Evolutionary conservation across 2,113 vertebrate genomes (phyloP).

Genomic region (Hypanus sabinus): DNA sequence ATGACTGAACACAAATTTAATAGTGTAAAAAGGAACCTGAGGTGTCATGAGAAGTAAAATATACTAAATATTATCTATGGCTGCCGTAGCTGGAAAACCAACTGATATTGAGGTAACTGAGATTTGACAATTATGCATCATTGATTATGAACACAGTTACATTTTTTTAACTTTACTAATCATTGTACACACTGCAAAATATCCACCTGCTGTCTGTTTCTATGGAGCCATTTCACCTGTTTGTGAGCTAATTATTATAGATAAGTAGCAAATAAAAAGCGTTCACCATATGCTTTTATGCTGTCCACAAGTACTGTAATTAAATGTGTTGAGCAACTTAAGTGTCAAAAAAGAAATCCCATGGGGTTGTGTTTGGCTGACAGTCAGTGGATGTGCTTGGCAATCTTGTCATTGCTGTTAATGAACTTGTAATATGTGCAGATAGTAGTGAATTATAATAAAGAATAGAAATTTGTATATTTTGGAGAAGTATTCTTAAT

Average conservation of each 20-base stretch:
- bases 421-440: conserved; percentile 30
- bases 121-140: neutral
- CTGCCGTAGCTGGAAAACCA: neutral
- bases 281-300: conserved; percentile 34
- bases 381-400: conserved; percentile 21
- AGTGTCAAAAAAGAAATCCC: conserved; percentile 32
- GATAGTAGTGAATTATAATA: conserved; percentile 21
- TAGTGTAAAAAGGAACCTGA: neutral
- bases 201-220: conserved; percentile 2
- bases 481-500: neutral
- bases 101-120: neutral
- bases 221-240: conserved; percentile 24
- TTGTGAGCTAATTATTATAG: conserved; percentile 34
- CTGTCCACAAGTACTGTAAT: conserved; percentile 37
- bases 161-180: neutral
- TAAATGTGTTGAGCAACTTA: conserved; percentile 29
- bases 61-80: neutral
- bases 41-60: neutral
- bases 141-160: neutral
- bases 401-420: conserved; percentile 28
- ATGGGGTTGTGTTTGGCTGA: conserved; percentile 19
- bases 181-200: neutral
- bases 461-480: conserved; percentile 20
- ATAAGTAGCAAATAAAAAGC: conserved; percentile 36
- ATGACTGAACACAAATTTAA: neutral